A percentile compares a stretch with the other conserved stretches of the same genome.
Evolutionary conservation across 2,113 vertebrate species (phyloP).

Genomic region (Mola mola): DNA sequence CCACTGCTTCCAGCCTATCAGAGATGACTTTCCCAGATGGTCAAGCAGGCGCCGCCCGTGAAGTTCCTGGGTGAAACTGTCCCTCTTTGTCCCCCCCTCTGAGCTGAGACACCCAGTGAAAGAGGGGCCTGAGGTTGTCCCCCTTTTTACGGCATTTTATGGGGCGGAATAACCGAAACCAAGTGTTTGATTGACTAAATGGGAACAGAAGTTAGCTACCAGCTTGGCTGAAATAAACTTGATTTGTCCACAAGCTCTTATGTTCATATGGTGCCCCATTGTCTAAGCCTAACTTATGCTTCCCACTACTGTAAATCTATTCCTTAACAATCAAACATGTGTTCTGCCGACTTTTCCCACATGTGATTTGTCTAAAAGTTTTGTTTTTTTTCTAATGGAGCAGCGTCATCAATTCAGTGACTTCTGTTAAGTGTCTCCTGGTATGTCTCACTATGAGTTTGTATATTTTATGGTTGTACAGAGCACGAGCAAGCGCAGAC

Average conservation of each 20-base stretch:
- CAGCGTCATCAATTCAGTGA: not conserved
- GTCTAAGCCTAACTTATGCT: constrained; percentile 32
- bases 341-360: constrained; percentile 14
- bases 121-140: constrained; percentile 51
- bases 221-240: constrained; percentile 49
- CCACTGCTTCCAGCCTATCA: constrained; percentile 59
- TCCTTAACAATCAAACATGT: constrained; percentile 19
- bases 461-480: constrained; percentile 62
- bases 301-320: constrained; percentile 34
- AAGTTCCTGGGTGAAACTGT: constrained; percentile 65
- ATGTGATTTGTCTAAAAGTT: constrained; percentile 17
- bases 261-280: constrained; percentile 26
- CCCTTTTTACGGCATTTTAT: constrained; percentile 69
- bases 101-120: constrained; percentile 44
- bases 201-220: constrained; percentile 63
- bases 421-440: constrained; percentile 13
- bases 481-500: constrained; percentile 51
- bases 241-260: constrained; percentile 40
- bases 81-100: constrained; percentile 9
- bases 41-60: constrained; percentile 60
- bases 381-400: not conserved
- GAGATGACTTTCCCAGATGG: constrained; percentile 76
- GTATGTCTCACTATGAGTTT: constrained; percentile 39
- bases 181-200: constrained; percentile 71
- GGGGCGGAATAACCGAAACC: constrained; percentile 73